Evolutionary conservation across 2,113 vertebrate genomes (phyloP).

Genomic region (Vimba vimba): DNA sequence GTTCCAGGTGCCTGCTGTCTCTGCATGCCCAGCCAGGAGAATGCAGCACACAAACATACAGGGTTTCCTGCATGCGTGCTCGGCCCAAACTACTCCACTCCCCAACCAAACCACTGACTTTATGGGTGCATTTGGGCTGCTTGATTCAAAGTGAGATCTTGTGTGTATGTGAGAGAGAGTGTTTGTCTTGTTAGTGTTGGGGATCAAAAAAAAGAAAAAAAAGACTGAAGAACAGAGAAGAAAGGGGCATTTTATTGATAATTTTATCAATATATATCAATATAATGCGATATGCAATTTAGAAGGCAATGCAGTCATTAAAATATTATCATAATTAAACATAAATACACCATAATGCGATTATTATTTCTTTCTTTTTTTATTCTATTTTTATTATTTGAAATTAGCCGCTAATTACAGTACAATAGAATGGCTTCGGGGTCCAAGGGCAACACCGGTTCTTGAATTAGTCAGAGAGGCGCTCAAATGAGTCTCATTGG

Average conservation of each 20-base stretch:
- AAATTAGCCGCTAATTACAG: background rate
- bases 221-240: too few species aligned
- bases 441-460: too few species aligned
- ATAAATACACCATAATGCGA: background rate
- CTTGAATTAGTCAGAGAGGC: background rate
- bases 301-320: background rate
- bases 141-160: slow-evolving; percentile 24
- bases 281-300: background rate
- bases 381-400: background rate
- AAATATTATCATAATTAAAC: background rate
- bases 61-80: slow-evolving; percentile 67
- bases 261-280: too few species aligned
- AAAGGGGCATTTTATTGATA: background rate
- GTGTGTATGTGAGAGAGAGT: slow-evolving; percentile 21
- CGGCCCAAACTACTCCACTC: slow-evolving; percentile 60
- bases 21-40: slow-evolving; percentile 70
- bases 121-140: slow-evolving; percentile 48
- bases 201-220: background rate
- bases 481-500: background rate
- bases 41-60: slow-evolving; percentile 64
- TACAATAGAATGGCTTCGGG: background rate
- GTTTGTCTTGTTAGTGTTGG: background rate
- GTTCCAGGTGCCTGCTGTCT: slow-evolving; percentile 70
- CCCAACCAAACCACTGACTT: slow-evolving; percentile 51
- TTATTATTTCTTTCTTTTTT: background rate